Evolutionary conservation across 1,140 invertebrate species (phyloP).

Genomic region (Caerostris darwini): DNA sequence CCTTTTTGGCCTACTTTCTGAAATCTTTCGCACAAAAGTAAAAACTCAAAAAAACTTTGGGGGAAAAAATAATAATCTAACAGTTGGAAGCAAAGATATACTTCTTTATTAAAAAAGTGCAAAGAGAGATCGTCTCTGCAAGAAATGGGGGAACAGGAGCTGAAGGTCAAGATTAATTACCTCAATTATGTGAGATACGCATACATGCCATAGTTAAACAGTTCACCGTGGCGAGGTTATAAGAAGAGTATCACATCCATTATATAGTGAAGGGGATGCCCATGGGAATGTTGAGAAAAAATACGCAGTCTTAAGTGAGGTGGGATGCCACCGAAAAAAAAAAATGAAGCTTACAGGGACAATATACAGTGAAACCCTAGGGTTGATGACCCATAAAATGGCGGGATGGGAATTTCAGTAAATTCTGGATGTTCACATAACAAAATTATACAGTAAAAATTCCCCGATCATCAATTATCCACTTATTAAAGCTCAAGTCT

Average conservation of each 20-base stretch:
- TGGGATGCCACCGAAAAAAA: too few relatives aligned
- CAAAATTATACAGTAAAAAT: too few relatives aligned
- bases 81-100: background rate
- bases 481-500: too few relatives aligned
- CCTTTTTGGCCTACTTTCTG: slow-evolving; percentile 26
- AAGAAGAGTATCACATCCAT: background rate
- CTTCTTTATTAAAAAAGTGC: background rate
- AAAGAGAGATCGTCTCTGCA: background rate
- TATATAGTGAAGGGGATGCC: background rate
- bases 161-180: slow-evolving; percentile 57
- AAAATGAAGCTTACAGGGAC: too few relatives aligned
- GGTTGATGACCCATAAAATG: too few relatives aligned
- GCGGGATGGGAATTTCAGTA: too few relatives aligned
- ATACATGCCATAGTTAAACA: background rate
- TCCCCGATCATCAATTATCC: too few relatives aligned
- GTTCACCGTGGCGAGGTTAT: background rate
- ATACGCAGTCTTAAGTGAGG: too few relatives aligned
- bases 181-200: slow-evolving; percentile 42
- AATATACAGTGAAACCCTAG: too few relatives aligned
- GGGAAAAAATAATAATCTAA: background rate
- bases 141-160: background rate
- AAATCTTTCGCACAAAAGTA: background rate
- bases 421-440: too few relatives aligned
- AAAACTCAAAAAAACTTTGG: background rate
- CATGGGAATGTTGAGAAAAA: too few relatives aligned